Percentiles rank a stretch among this genome's conserved stretches.
These are phyloP conservation scores for Harmothoe impar DNA, from an alignment of 2,888 invertebrate species.

Conservation along the genomic window DNA sequence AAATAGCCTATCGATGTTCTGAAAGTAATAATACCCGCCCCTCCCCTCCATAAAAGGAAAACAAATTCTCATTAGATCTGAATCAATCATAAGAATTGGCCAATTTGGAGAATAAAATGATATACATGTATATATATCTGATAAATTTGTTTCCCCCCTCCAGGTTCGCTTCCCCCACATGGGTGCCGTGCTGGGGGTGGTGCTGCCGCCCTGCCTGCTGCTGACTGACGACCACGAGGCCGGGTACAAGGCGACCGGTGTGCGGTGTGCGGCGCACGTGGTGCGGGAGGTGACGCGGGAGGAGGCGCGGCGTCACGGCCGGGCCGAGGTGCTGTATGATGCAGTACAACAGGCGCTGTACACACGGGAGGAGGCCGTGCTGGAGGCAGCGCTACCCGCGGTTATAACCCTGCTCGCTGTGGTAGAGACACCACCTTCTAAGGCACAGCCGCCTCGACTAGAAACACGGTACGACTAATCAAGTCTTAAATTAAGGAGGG, in stretches of 20 bases:
- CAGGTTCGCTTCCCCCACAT: not conserved
- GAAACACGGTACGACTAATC: not conserved
- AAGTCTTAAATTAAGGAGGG: not conserved
- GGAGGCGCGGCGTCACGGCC: constrained; percentile 5
- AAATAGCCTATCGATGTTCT: no score
- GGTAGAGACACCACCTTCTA: not conserved
- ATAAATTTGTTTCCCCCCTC: not conserved
- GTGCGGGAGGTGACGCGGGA: not conserved
- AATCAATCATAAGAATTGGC: no score
- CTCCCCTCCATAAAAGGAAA: no score
- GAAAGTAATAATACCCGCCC: no score
- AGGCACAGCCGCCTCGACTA: not conserved
- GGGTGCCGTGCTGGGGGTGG: not conserved
- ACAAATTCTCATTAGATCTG: no score
- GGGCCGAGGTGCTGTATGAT: constrained; percentile 4
- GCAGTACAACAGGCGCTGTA: constrained; percentile 36
- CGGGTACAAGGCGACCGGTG: not conserved
- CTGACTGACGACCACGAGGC: constrained; percentile 37
- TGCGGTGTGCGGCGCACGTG: not conserved
- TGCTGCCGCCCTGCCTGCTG: constrained; percentile 27
- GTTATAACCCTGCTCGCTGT: not conserved
- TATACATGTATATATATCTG: no score
- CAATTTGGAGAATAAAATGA: no score
- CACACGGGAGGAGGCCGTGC: not conserved
- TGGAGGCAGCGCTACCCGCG: not conserved